These are phyloP conservation scores for Mesorhabditis sp. DNA, from an alignment of 2,888 invertebrate genomes.

Conservation along the genomic window DNA sequence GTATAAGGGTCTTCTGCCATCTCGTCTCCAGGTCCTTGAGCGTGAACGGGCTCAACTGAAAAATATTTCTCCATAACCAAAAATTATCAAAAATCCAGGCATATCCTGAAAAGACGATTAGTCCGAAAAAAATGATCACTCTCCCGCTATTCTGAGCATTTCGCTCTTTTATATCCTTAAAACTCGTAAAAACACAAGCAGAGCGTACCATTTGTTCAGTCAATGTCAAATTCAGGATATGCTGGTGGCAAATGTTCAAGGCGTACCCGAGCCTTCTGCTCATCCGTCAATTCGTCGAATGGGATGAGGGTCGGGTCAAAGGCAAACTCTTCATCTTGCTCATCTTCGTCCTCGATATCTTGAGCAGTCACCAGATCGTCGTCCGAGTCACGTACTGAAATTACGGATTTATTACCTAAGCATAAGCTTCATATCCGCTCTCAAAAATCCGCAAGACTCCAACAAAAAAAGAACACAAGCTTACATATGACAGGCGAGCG, in stretches of 20 bases:
- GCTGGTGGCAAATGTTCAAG: not conserved
- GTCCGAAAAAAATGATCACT: not conserved
- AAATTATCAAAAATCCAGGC: not conserved
- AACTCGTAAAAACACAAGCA: not conserved
- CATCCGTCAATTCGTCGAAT: conserved; percentile 47
- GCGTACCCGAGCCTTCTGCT: conserved; percentile 38
- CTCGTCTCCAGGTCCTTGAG: conserved; percentile 26
- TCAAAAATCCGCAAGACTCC: not conserved
- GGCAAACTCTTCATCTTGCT: conserved; percentile 11
- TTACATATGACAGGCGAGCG: not conserved
- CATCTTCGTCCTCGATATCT: conserved; percentile 19
- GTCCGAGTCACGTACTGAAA: conserved; percentile 4
- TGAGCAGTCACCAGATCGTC: conserved; percentile 15
- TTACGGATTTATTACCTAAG: not conserved
- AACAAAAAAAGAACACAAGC: not conserved
- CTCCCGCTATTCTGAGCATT: conserved; percentile 2
- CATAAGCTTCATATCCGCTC: not conserved
- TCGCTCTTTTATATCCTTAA: conserved; percentile 6
- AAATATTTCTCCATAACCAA: not conserved
- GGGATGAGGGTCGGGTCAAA: conserved; percentile 18
- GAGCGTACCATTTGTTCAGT: not conserved
- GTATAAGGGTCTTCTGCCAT: conserved; percentile 37
- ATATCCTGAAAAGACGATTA: not conserved
- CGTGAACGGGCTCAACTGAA: conserved; percentile 27
- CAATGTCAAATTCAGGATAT: not conserved